Percentiles rank a stretch among this genome's conserved stretches.
Conservation (phyloP, 2,888 invertebrate species). For the Pheosia gnoma region DNA sequence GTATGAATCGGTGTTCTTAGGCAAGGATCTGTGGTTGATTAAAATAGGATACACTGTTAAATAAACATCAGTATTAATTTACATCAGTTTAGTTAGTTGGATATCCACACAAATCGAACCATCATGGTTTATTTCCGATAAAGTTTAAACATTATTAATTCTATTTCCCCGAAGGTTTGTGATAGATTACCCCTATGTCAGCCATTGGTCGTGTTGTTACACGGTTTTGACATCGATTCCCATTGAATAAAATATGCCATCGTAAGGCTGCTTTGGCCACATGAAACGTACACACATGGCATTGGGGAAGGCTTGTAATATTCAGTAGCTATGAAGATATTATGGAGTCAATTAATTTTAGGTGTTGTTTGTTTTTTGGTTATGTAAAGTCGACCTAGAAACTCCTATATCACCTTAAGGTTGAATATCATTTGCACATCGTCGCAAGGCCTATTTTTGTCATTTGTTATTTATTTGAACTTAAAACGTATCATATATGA, state of each 20-base stretch:
- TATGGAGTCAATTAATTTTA: not conserved
- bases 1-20: no score
- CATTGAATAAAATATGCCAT: constrained; percentile 42
- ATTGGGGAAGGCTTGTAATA: not conserved
- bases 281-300: not conserved
- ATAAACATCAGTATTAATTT: no score
- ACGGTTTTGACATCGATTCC: constrained; percentile 34
- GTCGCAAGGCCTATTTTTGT: no score
- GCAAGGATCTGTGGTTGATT: no score
- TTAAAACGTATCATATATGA: no score
- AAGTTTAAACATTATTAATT: constrained; percentile 9
- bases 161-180: constrained; percentile 15
- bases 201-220: constrained; percentile 15
- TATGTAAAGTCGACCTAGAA: not conserved
- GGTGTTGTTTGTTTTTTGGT: not conserved
- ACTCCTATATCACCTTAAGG: no score
- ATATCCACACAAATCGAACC: not conserved
- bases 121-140: not conserved
- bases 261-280: constrained; percentile 1
- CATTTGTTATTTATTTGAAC: no score
- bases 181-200: constrained; percentile 25
- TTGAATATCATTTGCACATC: no score
- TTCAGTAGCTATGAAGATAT: not conserved
- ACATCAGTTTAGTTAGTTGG: no score
- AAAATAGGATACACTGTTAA: no score